Base-by-base conservation (phyloP, 2,888 invertebrate genomes). In the Eristalis tenax region DNA sequence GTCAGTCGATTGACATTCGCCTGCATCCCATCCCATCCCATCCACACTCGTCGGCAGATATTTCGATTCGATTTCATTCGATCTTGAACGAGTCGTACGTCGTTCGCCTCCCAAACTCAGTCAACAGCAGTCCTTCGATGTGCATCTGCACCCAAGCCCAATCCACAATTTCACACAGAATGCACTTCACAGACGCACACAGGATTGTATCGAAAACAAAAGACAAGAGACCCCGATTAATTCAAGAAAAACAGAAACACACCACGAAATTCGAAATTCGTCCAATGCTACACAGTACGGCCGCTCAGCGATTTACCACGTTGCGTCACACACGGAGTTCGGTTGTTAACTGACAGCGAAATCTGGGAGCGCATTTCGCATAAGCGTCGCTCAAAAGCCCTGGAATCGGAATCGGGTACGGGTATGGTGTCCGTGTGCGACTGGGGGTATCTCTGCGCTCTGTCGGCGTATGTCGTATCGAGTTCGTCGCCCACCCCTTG, bases 321-420 rank as follows among this genome's bases (percentile, higher is more conserved):
- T 76, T 83, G 83, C 79, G 83, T 83, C 76, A 87, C 83, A 87
- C 68, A 79, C 83, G 80, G 79, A 83, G 83, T 87, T 83, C 83
- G 79, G 69, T 83, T 68, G 76, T 80, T 79, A 80, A 87, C 87
- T 83, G 83, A 66, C 76, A 61, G 57, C 73, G 13, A 87, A 79
- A 87, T 79, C 83, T 87, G 79, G 64, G 86, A 87, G 75, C 79
- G 68, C 22, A 83, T 83, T 87, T 87, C 83, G 59, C 70, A 79
- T 73, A 80, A 83, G 78, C 86, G 77, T 38, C 82, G 65, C 78
- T 79, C 87, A 65, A 83, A 80, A 35, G 26, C 87, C 87, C 83
- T 79, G 87, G 79, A 32, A 32, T 8, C 10, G 32, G 32, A 32
- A 83, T 23, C 26, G 26, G 26, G 2, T 26, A 2, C 3, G 26